Conservation (phyloP, 2,113 vertebrate genomes). For the Hemibagrus wyckioides region DNA sequence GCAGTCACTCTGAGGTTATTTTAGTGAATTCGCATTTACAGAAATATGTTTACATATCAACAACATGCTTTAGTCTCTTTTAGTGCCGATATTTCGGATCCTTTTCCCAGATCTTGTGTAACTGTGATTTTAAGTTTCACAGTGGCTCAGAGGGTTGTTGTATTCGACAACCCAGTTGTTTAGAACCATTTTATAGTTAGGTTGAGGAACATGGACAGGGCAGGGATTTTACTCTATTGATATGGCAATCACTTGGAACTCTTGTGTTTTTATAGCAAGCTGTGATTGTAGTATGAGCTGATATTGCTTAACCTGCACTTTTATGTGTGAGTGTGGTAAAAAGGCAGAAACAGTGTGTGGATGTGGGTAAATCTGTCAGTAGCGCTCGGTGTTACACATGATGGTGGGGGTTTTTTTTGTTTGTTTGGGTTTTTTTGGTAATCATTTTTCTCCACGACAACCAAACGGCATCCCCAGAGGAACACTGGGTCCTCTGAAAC, state of each 20-base stretch:
- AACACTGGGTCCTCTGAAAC: constrained; percentile 36
- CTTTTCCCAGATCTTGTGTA: constrained; percentile 14
- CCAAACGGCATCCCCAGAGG: neutral
- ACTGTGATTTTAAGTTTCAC: constrained; percentile 22
- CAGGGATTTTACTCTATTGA: constrained; percentile 33
- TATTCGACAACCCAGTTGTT: neutral
- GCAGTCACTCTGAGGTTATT: neutral
- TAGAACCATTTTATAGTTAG: neutral
- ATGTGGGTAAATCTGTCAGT: constrained; percentile 76
- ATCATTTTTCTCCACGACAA: constrained; percentile 47
- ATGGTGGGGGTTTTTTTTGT: constrained; percentile 49
- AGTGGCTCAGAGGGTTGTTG: constrained; percentile 5
- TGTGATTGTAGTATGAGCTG: constrained; percentile 66
- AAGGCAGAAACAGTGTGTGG: constrained; percentile 64
- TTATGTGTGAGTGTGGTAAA: constrained; percentile 69
- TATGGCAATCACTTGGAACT: constrained; percentile 68
- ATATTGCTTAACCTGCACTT: constrained; percentile 73
- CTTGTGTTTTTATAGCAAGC: constrained; percentile 68
- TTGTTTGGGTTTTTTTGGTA: constrained; percentile 46
- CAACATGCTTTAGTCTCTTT: neutral
- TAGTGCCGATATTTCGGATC: neutral
- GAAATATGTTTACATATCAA: constrained; percentile 8
- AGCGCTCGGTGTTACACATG: constrained; percentile 59
- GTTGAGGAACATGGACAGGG: constrained; percentile 10
- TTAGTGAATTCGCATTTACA: neutral